phyloP scores from a whole-genome alignment of 2,797 vertebrate species.

The Meda fulgida region DNA sequence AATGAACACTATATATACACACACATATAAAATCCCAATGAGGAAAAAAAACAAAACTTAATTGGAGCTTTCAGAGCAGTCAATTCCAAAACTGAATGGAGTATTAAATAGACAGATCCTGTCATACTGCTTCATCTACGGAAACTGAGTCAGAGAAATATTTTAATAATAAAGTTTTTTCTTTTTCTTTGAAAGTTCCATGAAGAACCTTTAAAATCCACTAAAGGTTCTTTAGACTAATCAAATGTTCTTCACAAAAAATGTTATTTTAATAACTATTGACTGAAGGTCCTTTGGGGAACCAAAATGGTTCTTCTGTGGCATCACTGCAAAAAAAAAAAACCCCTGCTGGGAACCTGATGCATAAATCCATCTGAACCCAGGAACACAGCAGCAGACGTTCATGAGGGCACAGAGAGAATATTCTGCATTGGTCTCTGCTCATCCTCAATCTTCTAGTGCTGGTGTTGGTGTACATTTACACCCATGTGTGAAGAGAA shows the following conservation, averaged over 20 bases:
- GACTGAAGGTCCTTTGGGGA: not conserved
- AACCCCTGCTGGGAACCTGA: not conserved
- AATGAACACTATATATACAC: not conserved
- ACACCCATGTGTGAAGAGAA: constrained; percentile 61
- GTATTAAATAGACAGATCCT: not conserved
- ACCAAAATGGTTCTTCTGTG: not conserved
- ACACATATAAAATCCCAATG: no score
- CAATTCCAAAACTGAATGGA: not conserved
- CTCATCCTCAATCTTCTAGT: constrained; percentile 68
- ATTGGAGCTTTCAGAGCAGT: not conserved
- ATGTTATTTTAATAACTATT: not conserved
- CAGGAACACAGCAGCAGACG: constrained; percentile 28
- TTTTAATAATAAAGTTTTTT: not conserved
- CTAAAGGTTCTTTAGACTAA: not conserved
- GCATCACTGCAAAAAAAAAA: not conserved
- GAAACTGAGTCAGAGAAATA: no score
- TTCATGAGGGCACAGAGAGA: constrained; percentile 19
- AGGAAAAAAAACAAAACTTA: no score
- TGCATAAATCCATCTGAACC: not conserved
- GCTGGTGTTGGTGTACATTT: constrained; percentile 66
- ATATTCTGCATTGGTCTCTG: constrained; percentile 61
- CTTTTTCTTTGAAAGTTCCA: not conserved
- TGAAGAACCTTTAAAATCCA: not conserved
- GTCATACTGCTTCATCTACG: no score
- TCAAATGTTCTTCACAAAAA: not conserved